Evolutionary conservation across 2,888 invertebrate genomes (phyloP).

Genomic region (Listrodromus nycthemerus): DNA sequence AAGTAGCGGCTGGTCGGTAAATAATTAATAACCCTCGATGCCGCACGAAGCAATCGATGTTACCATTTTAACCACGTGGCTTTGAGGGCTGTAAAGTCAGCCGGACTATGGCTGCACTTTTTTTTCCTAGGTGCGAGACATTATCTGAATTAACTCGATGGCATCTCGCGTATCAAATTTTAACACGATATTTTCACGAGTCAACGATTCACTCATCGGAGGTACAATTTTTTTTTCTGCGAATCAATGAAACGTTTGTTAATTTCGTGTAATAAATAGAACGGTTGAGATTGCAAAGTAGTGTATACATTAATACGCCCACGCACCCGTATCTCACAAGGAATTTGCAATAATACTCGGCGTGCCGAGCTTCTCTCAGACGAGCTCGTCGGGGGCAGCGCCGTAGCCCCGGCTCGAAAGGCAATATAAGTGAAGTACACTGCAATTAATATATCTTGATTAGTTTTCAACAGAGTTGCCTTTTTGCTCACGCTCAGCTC

Average conservation of each 20-base stretch:
- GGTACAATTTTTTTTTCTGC: background rate
- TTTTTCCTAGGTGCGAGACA: slow-evolving; percentile 3
- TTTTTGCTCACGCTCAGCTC: slow-evolving; percentile 71
- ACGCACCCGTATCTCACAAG: slow-evolving; percentile 61
- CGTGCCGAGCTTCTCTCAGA: slow-evolving; percentile 65
- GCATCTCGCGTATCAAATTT: background rate
- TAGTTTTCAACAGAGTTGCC: slow-evolving; percentile 79
- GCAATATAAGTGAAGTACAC: slow-evolving; percentile 80
- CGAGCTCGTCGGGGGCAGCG: slow-evolving; percentile 60
- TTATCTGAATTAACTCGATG: background rate
- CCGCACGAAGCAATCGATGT: background rate
- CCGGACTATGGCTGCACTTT: background rate
- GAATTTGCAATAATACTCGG: slow-evolving; percentile 79
- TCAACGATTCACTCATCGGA: background rate
- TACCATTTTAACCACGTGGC: background rate
- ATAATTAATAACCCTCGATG: background rate
- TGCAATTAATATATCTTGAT: slow-evolving; percentile 83
- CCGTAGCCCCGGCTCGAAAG: slow-evolving; percentile 66
- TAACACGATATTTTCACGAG: background rate
- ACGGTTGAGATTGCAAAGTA: slow-evolving; percentile 51
- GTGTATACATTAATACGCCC: slow-evolving; percentile 59
- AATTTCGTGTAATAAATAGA: slow-evolving; percentile 26
- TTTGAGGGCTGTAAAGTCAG: background rate
- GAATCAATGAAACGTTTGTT: slow-evolving; percentile 40
- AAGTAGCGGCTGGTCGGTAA: background rate